These are phyloP conservation scores for Luehdorfia chinensis DNA, from an alignment of 1,140 invertebrate species.

Conservation along the genomic window DNA sequence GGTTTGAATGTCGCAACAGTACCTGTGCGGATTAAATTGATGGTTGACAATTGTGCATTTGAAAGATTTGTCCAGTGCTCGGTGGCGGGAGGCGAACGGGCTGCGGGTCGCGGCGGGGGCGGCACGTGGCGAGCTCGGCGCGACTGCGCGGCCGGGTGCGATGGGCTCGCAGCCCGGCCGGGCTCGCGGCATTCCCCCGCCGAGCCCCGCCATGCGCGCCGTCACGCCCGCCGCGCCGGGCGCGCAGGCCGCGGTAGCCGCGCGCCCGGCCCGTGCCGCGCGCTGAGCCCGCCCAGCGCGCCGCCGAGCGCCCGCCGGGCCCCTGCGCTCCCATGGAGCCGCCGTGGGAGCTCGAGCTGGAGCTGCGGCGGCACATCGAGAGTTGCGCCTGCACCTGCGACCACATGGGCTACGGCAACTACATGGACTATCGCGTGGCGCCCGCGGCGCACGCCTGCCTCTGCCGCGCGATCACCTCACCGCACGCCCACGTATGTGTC, in stretches of 20 bases:
- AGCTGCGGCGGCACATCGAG: slow-evolving; percentile 91
- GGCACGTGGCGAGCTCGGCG: slow-evolving; percentile 60
- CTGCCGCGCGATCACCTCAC: slow-evolving; percentile 70
- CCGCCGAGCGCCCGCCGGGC: slow-evolving; percentile 49
- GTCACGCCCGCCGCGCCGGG: slow-evolving; percentile 38
- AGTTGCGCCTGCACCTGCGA: slow-evolving; percentile 92
- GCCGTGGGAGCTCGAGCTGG: slow-evolving; percentile 77
- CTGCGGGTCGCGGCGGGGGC: slow-evolving; percentile 21
- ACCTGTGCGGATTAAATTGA: slow-evolving; percentile 14
- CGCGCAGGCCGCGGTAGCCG: slow-evolving; percentile 39
- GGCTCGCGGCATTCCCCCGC: slow-evolving; percentile 60
- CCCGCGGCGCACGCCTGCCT: slow-evolving; percentile 65
- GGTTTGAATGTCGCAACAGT: slow-evolving; percentile 7
- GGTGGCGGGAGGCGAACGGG: slow-evolving; percentile 2
- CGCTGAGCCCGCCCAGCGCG: slow-evolving; percentile 36
- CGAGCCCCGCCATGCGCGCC: slow-evolving; percentile 56
- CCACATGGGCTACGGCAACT: slow-evolving; percentile 94
- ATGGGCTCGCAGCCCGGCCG: slow-evolving; percentile 61
- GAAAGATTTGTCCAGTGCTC: slow-evolving; percentile 51
- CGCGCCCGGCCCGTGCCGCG: slow-evolving; percentile 38
- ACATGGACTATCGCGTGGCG: slow-evolving; percentile 91
- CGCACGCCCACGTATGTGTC: slow-evolving; percentile 73
- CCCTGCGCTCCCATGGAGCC: slow-evolving; percentile 71
- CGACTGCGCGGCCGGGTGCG: slow-evolving; percentile 66
- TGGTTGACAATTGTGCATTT: slow-evolving; percentile 64